Conservation (phyloP, 2,888 invertebrate species). For the Drosophila sordidula region DNA sequence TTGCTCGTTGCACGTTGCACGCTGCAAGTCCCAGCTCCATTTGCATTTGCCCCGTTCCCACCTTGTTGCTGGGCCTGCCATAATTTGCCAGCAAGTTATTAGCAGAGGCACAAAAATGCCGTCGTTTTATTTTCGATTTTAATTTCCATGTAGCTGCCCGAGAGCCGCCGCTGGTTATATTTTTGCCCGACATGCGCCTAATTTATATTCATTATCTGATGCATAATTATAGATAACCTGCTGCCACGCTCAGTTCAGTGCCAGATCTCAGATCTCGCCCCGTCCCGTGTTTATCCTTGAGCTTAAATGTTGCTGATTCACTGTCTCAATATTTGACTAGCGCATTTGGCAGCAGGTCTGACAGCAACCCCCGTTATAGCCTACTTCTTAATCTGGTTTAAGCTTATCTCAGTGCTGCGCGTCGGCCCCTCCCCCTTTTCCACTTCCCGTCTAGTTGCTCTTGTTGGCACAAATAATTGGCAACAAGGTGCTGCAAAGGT, state of each 20-base stretch:
- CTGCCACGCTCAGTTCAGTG: constrained; percentile 19
- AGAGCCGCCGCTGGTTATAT: constrained; percentile 48
- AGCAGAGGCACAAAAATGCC: constrained; percentile 49
- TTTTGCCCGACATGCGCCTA: constrained; percentile 66
- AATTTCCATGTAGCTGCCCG: constrained; percentile 57
- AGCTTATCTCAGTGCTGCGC: constrained; percentile 37
- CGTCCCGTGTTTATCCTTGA: constrained; percentile 48
- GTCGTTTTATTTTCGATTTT: constrained; percentile 71
- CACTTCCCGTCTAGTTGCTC: background rate
- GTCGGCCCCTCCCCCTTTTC: background rate
- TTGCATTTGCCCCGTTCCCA: background rate
- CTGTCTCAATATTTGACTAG: constrained; percentile 52
- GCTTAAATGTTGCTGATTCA: constrained; percentile 47
- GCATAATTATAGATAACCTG: constrained; percentile 73
- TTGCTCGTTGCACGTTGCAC: constrained; percentile 30
- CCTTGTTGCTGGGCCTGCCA: constrained; percentile 49
- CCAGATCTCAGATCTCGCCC: constrained; percentile 9
- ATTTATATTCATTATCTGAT: constrained; percentile 79
- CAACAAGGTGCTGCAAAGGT: constrained; percentile 23
- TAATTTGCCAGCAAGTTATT: constrained; percentile 73
- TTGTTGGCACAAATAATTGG: constrained; percentile 50
- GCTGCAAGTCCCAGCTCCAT: constrained; percentile 20
- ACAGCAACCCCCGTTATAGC: constrained; percentile 12
- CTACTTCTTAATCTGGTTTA: constrained; percentile 54
- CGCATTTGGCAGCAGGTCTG: constrained; percentile 26